These are phyloP conservation scores for Denticeps clupeoides DNA, from an alignment of 2,797 vertebrate genomes.

Conservation along the genomic window DNA sequence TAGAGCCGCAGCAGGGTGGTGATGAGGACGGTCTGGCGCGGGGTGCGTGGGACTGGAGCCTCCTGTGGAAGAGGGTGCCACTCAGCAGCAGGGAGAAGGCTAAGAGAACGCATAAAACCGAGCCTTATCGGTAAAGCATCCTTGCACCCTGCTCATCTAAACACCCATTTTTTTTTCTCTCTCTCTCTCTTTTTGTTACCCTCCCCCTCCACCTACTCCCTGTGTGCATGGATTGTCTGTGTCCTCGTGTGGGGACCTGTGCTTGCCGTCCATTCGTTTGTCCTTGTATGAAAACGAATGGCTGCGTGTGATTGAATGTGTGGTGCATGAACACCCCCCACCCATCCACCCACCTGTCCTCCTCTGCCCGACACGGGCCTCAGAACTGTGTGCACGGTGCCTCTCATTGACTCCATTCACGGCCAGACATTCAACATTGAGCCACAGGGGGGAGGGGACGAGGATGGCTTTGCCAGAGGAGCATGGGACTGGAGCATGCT, in stretches of 20 bases:
- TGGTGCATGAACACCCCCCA: conserved; percentile 14
- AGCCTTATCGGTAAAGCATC: conserved; percentile 88
- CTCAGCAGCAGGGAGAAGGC: conserved; percentile 89
- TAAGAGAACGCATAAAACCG: conserved; percentile 83
- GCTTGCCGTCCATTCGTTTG: no score
- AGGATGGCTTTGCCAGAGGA: conserved; percentile 93
- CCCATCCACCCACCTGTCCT: conserved; percentile 26
- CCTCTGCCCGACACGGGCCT: conserved; percentile 35
- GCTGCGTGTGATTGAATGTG: conserved; percentile 2
- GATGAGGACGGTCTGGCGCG: conserved; percentile 95
- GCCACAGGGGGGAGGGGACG: conserved; percentile 90
- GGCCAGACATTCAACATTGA: conserved; percentile 78
- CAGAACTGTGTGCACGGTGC: conserved; percentile 96
- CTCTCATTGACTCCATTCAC: conserved; percentile 92
- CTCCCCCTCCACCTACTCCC: conserved; percentile 10
- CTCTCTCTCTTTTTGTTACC: conserved; percentile 10
- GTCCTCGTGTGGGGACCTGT: no score
- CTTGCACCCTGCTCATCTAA: conserved; percentile 41
- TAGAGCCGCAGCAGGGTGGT: conserved; percentile 97
- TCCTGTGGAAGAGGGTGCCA: conserved; percentile 94
- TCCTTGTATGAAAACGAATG: no score
- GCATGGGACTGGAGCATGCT: conserved; percentile 99
- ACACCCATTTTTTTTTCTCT: conserved; percentile 47
- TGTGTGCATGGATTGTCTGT: conserved; percentile 34
- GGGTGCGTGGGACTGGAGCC: conserved; percentile 98